These are phyloP conservation scores for Myiagra hebetior DNA, from an alignment of 2,113 vertebrate genomes.

Conservation along the genomic window DNA sequence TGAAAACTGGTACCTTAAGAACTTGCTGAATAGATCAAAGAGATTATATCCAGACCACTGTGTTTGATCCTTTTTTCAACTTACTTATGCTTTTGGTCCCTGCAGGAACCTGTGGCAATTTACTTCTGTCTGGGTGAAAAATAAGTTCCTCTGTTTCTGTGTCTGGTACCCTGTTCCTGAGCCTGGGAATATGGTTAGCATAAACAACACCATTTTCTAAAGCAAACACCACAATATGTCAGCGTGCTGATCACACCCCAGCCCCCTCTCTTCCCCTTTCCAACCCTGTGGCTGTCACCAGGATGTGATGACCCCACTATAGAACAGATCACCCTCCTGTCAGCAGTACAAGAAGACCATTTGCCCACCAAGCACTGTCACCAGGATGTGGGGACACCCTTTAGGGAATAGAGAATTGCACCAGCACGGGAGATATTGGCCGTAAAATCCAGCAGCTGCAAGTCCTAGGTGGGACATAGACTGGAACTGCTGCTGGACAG, in stretches of 20 bases:
- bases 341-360: neutral
- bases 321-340: neutral
- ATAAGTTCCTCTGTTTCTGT: neutral
- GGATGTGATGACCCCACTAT: accelerated
- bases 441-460: neutral
- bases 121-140: neutral
- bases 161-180: neutral
- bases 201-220: neutral
- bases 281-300: neutral
- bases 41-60: neutral
- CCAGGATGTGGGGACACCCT: neutral
- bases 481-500: neutral
- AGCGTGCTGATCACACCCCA: accelerated
- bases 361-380: neutral
- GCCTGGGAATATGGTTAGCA: neutral
- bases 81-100: neutral
- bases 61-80: neutral
- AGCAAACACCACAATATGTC: neutral
- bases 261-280: neutral
- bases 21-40: neutral
- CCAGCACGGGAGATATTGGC: neutral
- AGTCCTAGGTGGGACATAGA: neutral
- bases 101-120: neutral
- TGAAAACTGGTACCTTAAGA: neutral
- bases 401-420: neutral